Evolutionary conservation across 2,113 vertebrate genomes (phyloP).

Genomic region (Circaetus cinerascens): DNA sequence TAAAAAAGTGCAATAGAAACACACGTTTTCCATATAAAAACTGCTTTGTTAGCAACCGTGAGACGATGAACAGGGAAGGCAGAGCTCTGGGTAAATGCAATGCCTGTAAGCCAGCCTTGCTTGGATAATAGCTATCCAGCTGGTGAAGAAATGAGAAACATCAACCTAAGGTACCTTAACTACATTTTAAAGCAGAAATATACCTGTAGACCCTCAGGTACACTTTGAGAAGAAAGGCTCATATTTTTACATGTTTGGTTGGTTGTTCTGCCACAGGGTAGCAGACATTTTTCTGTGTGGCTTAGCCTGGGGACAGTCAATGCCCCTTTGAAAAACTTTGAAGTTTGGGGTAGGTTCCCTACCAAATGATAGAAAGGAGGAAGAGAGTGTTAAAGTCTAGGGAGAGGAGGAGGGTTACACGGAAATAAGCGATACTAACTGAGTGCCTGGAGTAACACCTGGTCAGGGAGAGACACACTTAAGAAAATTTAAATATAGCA

Average conservation of each 20-base stretch:
- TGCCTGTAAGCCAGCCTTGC: not conserved
- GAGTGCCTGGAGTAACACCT: not conserved
- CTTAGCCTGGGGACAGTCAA: not conserved
- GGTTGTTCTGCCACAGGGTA: not conserved
- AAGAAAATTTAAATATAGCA: not conserved
- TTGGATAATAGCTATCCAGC: not conserved
- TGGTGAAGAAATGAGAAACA: not conserved
- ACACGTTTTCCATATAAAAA: not conserved
- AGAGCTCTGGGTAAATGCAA: not conserved
- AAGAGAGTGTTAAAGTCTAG: not conserved
- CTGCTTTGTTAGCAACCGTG: not conserved
- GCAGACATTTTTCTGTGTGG: not conserved
- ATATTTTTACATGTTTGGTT: not conserved
- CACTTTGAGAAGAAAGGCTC: not conserved
- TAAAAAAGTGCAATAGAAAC: not conserved
- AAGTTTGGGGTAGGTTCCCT: not conserved
- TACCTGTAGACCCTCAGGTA: not conserved
- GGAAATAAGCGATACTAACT: not conserved
- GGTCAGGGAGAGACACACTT: not conserved
- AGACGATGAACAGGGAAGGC: not conserved
- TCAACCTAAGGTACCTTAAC: not conserved
- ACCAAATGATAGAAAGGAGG: not conserved
- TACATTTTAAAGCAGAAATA: conserved; percentile 10
- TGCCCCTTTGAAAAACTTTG: not conserved
- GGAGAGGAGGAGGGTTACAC: not conserved